These are phyloP conservation scores for Macropis europaea DNA, from an alignment of 2,888 invertebrate genomes.

Conservation along the genomic window DNA sequence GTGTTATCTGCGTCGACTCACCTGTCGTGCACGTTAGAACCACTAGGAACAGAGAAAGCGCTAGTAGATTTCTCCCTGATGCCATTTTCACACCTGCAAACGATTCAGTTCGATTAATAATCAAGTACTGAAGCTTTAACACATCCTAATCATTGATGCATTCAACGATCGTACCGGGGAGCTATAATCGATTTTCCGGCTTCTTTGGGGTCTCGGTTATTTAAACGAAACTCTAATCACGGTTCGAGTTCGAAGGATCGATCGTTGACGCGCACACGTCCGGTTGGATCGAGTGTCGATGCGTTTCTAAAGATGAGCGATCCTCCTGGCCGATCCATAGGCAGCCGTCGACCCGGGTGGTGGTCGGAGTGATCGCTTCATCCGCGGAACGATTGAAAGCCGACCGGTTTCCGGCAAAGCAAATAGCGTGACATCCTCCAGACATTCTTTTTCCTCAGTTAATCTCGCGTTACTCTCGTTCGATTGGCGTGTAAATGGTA, in stretches of 20 bases:
- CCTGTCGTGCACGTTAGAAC: constrained; percentile 48
- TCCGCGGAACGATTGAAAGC: constrained; percentile 51
- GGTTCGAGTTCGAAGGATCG: background rate
- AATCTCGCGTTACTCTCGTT: background rate
- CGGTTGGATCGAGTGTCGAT: constrained; percentile 13
- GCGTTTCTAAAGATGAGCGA: constrained; percentile 23
- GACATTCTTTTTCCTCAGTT: background rate
- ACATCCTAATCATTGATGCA: no score
- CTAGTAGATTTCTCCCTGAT: constrained; percentile 44
- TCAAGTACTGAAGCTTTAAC: no score
- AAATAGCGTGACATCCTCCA: constrained; percentile 37
- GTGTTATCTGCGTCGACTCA: constrained; percentile 42
- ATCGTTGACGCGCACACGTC: constrained; percentile 12
- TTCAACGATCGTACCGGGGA: no score
- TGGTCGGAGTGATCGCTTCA: constrained; percentile 30
- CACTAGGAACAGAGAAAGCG: constrained; percentile 42
- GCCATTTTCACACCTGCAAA: constrained; percentile 54
- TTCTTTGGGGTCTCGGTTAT: no score
- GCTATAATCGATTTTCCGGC: no score
- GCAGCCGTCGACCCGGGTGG: constrained; percentile 3
- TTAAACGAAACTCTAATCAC: no score
- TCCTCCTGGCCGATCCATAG: constrained; percentile 11
- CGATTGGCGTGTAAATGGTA: background rate
- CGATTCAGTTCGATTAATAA: background rate
- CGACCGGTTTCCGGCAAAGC: constrained; percentile 63